Conservation (phyloP, 2,113 vertebrate species). For the Sclerurus mexicanus region DNA sequence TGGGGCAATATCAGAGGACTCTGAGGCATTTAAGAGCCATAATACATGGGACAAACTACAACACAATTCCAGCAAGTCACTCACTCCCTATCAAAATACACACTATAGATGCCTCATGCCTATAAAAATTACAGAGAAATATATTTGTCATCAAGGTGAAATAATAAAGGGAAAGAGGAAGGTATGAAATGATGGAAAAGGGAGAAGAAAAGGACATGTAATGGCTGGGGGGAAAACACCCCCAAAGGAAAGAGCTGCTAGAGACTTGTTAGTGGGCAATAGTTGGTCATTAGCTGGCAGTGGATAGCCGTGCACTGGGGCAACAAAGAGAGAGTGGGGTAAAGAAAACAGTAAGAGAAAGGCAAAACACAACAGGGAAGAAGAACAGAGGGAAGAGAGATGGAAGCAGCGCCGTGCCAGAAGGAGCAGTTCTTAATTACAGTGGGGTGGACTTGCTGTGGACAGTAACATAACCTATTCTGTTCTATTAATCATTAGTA, state of each 20-base stretch:
- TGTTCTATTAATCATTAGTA: slow-evolving; percentile 27
- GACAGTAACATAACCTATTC: neutral
- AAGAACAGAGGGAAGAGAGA: neutral
- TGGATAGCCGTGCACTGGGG: neutral
- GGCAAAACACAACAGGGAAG: neutral
- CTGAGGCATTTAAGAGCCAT: neutral
- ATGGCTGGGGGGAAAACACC: neutral
- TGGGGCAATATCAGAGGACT: neutral
- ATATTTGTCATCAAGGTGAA: neutral
- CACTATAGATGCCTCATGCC: neutral
- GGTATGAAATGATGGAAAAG: neutral
- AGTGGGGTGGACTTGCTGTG: neutral
- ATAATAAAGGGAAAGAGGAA: neutral
- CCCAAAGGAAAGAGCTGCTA: accelerated
- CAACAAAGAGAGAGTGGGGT: neutral
- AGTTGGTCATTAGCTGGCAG: neutral
- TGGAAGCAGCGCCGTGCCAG: neutral
- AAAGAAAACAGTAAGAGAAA: neutral
- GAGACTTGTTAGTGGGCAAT: neutral
- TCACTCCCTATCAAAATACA: neutral
- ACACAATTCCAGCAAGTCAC: neutral
- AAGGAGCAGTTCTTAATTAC: slow-evolving; percentile 41
- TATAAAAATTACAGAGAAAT: slow-evolving; percentile 26
- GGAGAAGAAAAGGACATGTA: neutral
- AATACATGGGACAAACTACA: neutral